Conservation (phyloP, 2,113 vertebrate genomes). For the Pygoscelis adeliae region DNA sequence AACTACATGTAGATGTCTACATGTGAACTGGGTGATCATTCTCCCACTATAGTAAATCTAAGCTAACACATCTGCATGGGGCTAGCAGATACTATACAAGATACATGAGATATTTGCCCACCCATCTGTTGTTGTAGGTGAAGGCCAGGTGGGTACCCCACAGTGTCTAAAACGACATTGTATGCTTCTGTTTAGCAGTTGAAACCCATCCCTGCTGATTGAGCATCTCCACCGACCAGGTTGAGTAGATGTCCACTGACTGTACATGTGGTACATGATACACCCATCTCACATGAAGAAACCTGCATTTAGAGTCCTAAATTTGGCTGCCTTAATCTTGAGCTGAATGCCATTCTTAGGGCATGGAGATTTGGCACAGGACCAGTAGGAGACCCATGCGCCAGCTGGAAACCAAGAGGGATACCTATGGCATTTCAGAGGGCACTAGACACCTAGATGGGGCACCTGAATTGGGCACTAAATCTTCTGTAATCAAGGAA, state of each 20-base stretch:
- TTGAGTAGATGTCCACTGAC: not conserved
- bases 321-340: not conserved
- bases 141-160: not conserved
- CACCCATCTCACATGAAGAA: not conserved
- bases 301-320: not conserved
- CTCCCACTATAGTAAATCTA: not conserved
- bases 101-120: not conserved
- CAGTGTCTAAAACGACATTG: too few species aligned
- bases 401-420: not conserved
- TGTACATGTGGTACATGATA: not conserved
- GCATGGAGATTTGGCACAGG: not conserved
- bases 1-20: not conserved
- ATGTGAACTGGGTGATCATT: not conserved
- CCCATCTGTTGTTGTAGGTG: not conserved
- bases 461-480: not conserved
- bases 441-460: not conserved
- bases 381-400: not conserved
- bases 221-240: not conserved
- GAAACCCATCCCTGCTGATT: not conserved
- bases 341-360: not conserved
- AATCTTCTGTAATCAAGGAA: too few species aligned
- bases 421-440: not conserved
- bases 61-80: too few species aligned
- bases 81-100: not conserved
- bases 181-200: not conserved